A percentile compares a stretch with the other conserved stretches of the same genome.
Evolutionary conservation across 2,888 invertebrate species (phyloP).

Genomic region (Microplitis deprimator): DNA sequence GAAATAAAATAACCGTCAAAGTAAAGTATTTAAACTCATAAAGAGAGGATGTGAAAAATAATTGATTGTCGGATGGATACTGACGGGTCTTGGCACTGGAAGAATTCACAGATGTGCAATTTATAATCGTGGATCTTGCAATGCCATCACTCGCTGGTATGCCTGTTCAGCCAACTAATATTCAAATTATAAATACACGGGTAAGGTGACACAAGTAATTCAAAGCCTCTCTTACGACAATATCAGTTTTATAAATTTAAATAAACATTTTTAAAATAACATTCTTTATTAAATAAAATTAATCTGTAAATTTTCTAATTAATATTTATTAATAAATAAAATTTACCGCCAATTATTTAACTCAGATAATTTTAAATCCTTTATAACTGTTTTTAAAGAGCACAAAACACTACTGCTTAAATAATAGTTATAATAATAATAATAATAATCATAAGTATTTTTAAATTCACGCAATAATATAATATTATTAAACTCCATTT

Average conservation of each 20-base stretch:
- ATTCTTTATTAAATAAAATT: not conserved
- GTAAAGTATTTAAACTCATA: not conserved
- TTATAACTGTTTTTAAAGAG: not conserved
- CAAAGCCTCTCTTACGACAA: not conserved
- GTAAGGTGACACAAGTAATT: not conserved
- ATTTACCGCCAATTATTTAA: not conserved
- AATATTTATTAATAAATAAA: not conserved
- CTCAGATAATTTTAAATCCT: not conserved
- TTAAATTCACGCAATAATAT: not conserved
- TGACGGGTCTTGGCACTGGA: constrained; percentile 72
- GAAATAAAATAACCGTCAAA: not conserved
- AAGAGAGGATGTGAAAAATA: constrained; percentile 24
- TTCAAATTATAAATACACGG: constrained; percentile 13
- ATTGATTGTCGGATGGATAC: constrained; percentile 53
- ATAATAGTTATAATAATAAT: not conserved
- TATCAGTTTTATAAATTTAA: not conserved
- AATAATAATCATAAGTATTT: not conserved
- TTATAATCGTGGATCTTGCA: constrained; percentile 72
- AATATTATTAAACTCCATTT: not conserved
- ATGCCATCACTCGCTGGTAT: constrained; percentile 71
- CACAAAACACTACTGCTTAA: not conserved
- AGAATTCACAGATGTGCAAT: constrained; percentile 72
- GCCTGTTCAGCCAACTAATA: constrained; percentile 58
- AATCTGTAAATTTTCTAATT: not conserved
- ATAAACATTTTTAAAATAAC: not conserved